These are phyloP conservation scores for Anguilla megastoma DNA, from an alignment of 2,797 vertebrate species.

Conservation along the genomic window DNA sequence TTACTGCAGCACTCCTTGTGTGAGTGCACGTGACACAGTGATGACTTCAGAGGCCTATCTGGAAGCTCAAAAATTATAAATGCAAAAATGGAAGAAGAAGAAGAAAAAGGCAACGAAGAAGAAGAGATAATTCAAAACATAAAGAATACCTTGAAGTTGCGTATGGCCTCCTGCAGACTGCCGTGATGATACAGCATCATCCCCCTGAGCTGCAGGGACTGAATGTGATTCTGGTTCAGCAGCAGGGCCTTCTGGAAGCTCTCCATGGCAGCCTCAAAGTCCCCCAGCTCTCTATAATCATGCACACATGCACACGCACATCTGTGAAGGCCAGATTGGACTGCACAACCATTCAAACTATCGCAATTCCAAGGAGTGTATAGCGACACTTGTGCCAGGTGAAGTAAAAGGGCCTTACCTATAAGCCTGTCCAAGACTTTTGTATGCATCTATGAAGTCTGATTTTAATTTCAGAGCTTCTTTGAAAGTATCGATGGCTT, in stretches of 20 bases:
- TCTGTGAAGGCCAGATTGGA: neutral
- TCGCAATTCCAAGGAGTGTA: neutral
- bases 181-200: conserved; percentile 99
- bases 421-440: conserved; percentile 96
- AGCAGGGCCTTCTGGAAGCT: conserved; percentile 95
- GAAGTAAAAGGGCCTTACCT: conserved; percentile 69
- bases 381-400: neutral
- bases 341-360: neutral
- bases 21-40: neutral
- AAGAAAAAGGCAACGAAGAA: neutral
- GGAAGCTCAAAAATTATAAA: too few relatives aligned
- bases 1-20: neutral
- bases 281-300: conserved; percentile 85
- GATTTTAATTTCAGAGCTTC: conserved; percentile 93
- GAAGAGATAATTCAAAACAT: neutral
- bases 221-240: conserved; percentile 95
- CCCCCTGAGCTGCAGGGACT: conserved; percentile 92
- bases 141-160: conserved; percentile 88
- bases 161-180: conserved; percentile 88
- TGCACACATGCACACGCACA: neutral
- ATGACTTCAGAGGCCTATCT: neutral
- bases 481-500: conserved; percentile 97
- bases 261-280: conserved; percentile 94
- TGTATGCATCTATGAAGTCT: conserved; percentile 95
- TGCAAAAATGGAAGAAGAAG: neutral